These are phyloP conservation scores for Zenarchopterus dispar DNA, from an alignment of 2,797 vertebrate species.

Conservation along the genomic window DNA sequence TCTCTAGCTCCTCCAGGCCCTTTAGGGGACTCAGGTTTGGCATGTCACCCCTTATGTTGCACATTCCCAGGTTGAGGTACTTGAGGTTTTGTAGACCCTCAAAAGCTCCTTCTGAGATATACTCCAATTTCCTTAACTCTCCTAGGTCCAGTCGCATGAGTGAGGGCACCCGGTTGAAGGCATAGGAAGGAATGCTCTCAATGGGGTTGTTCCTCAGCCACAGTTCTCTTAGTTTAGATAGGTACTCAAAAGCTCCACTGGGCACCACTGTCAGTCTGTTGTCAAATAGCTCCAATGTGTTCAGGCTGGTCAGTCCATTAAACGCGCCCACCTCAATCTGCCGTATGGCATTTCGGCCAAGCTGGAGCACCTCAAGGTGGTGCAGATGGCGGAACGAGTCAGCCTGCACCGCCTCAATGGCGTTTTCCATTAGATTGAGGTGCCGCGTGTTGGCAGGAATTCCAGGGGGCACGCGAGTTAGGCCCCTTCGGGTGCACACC, in stretches of 20 bases:
- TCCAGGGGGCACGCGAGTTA: slow-evolving; percentile 91
- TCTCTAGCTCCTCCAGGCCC: slow-evolving; percentile 95
- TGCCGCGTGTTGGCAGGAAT: slow-evolving; percentile 96
- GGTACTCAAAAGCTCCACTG: slow-evolving; percentile 96
- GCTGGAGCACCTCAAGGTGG: slow-evolving; percentile 96
- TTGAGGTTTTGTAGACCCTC: slow-evolving; percentile 97
- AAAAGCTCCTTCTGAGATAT: slow-evolving; percentile 97
- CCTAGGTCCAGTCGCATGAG: slow-evolving; percentile 96
- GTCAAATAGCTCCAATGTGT: slow-evolving; percentile 97
- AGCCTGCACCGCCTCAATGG: slow-evolving; percentile 95
- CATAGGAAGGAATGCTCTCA: slow-evolving; percentile 97
- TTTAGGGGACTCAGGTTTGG: slow-evolving; percentile 93
- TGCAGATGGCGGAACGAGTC: slow-evolving; percentile 97
- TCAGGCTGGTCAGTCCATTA: slow-evolving; percentile 96
- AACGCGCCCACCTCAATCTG: slow-evolving; percentile 99
- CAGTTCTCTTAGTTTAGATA: slow-evolving; percentile 95
- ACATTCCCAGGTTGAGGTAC: slow-evolving; percentile 98
- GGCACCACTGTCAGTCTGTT: slow-evolving; percentile 97
- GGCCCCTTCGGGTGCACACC: slow-evolving; percentile 95
- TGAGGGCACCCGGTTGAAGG: slow-evolving; percentile 98
- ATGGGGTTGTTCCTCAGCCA: slow-evolving; percentile 99
- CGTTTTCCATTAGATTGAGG: slow-evolving; percentile 99
- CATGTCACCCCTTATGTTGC: slow-evolving; percentile 94
- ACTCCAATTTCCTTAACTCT: slow-evolving; percentile 95
- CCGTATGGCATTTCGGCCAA: slow-evolving; percentile 95